Evolutionary conservation across 1,140 invertebrate genomes (phyloP).

Genomic region (Drosophila novamexicana): DNA sequence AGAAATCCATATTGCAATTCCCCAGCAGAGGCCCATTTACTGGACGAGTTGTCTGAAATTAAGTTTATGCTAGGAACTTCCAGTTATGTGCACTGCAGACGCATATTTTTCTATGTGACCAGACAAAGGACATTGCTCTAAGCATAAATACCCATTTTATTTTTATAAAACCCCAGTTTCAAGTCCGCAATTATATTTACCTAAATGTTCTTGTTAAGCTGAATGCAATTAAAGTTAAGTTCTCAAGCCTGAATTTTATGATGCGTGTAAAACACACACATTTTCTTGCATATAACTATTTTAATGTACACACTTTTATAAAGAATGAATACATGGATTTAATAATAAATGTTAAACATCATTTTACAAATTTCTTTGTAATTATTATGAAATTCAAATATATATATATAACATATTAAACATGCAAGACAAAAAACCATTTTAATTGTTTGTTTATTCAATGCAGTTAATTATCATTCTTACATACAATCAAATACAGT

Average conservation of each 20-base stretch:
- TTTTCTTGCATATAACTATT: background rate
- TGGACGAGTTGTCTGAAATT: conserved; percentile 28
- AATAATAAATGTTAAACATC: too few species aligned
- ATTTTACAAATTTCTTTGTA: too few species aligned
- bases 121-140: conserved; percentile 4
- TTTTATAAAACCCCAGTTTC: background rate
- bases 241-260: background rate
- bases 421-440: too few species aligned
- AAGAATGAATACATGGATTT: background rate
- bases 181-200: conserved; percentile 31
- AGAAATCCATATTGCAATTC: conserved; percentile 16
- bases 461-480: too few species aligned
- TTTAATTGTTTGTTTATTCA: too few species aligned
- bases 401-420: too few species aligned
- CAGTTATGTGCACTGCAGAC: conserved; percentile 61
- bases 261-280: background rate
- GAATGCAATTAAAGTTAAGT: conserved; percentile 15
- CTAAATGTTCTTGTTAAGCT: background rate
- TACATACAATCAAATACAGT: too few species aligned
- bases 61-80: conserved; percentile 47
- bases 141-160: conserved; percentile 1
- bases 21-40: conserved; percentile 23
- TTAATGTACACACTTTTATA: too few species aligned
- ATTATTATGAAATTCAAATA: too few species aligned
- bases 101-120: conserved; percentile 40